Evolutionary conservation across 35 echinoderm and acorn worm genomes (phyloP).

Genomic region (Apostichopus japonicus): DNA sequence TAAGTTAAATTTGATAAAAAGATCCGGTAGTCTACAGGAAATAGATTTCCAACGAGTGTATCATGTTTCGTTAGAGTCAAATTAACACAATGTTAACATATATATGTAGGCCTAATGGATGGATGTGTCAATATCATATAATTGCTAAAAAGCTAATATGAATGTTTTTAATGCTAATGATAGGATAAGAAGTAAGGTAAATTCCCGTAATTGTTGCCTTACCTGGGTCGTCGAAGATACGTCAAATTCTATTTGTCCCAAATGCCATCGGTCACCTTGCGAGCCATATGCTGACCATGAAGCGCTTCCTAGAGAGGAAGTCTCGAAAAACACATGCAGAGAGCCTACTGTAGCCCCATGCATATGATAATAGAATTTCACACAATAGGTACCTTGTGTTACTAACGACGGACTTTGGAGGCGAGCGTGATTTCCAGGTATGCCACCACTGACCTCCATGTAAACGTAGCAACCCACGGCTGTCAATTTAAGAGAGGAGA

Average conservation of each 20-base stretch:
- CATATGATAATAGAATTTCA: constrained; percentile 76
- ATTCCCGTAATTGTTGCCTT: neutral
- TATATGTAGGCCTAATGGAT: neutral
- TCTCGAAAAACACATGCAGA: constrained; percentile 36
- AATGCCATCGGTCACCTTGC: constrained; percentile 75
- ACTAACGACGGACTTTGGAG: constrained; percentile 58
- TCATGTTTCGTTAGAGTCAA: neutral
- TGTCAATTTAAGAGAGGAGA: constrained; percentile 7
- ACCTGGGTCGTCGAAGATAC: constrained; percentile 28
- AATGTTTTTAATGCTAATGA: neutral
- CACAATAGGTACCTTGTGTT: constrained; percentile 40
- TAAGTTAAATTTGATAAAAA: no score
- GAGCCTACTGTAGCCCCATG: constrained; percentile 55
- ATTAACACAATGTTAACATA: neutral
- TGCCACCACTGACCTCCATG: constrained; percentile 60
- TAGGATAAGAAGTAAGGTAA: no score
- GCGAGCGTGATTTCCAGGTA: constrained; percentile 50
- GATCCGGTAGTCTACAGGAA: no score
- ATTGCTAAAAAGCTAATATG: neutral
- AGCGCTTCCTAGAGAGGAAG: neutral
- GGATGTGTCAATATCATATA: neutral
- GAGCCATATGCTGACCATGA: constrained; percentile 62
- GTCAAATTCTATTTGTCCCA: constrained; percentile 28
- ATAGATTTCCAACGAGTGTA: no score
- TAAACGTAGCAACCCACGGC: constrained; percentile 71